Evolutionary conservation across 35 echinoderm and acorn worm species (phyloP), one percentile per base, ranked within the genome.

Genomic region (Hemicentrotus pulcherrimus): DNA sequence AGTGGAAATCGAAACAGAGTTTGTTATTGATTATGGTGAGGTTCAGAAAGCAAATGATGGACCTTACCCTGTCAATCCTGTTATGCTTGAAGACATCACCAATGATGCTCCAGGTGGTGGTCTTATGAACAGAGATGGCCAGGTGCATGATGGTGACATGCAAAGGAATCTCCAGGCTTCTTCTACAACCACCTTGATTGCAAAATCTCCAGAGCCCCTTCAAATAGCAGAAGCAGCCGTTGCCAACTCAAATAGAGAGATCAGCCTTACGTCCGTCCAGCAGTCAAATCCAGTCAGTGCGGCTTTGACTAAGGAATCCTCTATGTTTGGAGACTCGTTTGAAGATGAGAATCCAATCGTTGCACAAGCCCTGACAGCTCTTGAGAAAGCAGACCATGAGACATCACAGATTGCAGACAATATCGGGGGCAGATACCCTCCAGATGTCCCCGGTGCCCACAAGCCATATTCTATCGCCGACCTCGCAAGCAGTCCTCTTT

Each of bases 1-100:
- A 16, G 19, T 87, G 31, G 86, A 95, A 95, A 86, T 86, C 11
- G 55, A 95, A 86, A 95, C 86, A 32, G 94, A 95, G n/a, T 93
- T 46, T 93, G 48, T 93, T 22, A 48, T 93, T 32, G 91, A 93
- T 58, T 31, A 89, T 55, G 86, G 22, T 55, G 32, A 41, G 22
- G 12, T 48, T 88, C 32, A 95, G 86, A 86, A 94, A 58, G 60
- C 30, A 15, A 35, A 94, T 32, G 94, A 91, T 31, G 70, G 47
- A 32, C 16, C 24, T 35, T 47, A 78, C 28, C 65, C 65, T 78
- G 65, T 47, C 30, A 46, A 93, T 93, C 48, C 91, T 22, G 91
- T 93, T 8, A 47, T 93, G 91, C n/a, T 93, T 48, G 91, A 93
- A 47, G 48, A 93, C 13, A 47, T 93, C 15, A 31, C 91, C 45